Base-by-base conservation (phyloP, 2,888 invertebrate genomes). In the Machimus atricapillus region DNA sequence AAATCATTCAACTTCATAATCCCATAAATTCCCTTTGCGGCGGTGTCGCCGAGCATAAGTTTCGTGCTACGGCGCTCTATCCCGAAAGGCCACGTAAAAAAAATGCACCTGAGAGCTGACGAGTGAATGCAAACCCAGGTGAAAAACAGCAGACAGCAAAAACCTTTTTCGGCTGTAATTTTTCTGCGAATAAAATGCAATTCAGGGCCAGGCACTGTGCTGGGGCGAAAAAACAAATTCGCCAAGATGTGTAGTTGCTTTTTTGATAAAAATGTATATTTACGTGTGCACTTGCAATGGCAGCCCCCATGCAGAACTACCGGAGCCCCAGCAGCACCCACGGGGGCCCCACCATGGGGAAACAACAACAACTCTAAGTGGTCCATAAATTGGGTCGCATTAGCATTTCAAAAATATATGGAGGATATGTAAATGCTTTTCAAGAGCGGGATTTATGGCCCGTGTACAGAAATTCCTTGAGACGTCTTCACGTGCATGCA, bases 361-460 rank as follows among this genome's bases (percentile, higher is more conserved):
- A 86, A 88, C 89, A 89, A 89, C 88, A 87, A 88, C 88, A 89
- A 87, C 87, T 88, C 89, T 89, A 89, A 89, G 89, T 89, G 89
- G 89, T 88, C 87, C 89, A 89, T 89, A 89, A 89, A 89, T 89
- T 89, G 89, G 88, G 89, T 88, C 88, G 89, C 89, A 89, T 89
- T 89, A 89, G 89, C 89, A 89, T 89, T 88, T 87, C 81, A 89
- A 89, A 89, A 89, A 87, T 88, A 88, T 87, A 86, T 86, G 87
- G 87, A 82, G 87, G 87, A 88, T 88, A 86, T 86, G 19, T 77
- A 88, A 79, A 82, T 82, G 58, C 34, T 27, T 74, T 23, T 74
- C 52, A 43, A 46, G 85, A 52, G n/a, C 12, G 43, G 74, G 74
- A 46, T 74, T 85, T 85, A 74, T 74, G 73, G 73, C 34, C 58